phyloP scores from a whole-genome alignment of 1,140 invertebrate species.

The Drosophila bocki region DNA sequence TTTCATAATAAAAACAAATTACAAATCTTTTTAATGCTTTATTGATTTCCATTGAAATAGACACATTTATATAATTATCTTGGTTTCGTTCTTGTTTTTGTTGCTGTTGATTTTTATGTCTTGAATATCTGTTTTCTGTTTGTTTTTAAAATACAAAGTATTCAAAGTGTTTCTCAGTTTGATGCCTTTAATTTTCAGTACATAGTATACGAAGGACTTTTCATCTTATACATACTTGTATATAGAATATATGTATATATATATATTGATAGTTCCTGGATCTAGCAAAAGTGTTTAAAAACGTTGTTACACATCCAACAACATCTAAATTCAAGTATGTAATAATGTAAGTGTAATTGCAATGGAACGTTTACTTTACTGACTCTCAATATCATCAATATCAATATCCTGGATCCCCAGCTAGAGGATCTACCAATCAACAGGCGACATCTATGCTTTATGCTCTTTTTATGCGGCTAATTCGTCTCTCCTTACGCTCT shows the following conservation, averaged over 20 bases:
- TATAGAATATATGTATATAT: slow-evolving; percentile 48
- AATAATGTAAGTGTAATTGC: slow-evolving; percentile 69
- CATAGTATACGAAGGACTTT: slow-evolving; percentile 82
- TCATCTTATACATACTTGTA: slow-evolving; percentile 69
- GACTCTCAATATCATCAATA: slow-evolving; percentile 41
- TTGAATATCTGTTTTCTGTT: slow-evolving; percentile 42
- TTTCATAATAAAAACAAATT: neutral
- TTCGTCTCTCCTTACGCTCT: slow-evolving; percentile 25
- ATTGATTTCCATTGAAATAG: slow-evolving; percentile 79
- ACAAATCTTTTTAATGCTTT: slow-evolving; percentile 62
- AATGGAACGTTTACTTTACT: slow-evolving; percentile 72
- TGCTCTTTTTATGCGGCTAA: slow-evolving; percentile 60
- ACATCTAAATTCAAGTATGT: slow-evolving; percentile 76
- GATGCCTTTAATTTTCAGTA: slow-evolving; percentile 79
- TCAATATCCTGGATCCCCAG: slow-evolving; percentile 44
- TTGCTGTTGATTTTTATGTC: slow-evolving; percentile 39
- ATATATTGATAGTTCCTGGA: slow-evolving; percentile 62
- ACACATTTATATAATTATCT: slow-evolving; percentile 80
- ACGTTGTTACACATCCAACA: slow-evolving; percentile 64
- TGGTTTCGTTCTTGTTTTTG: slow-evolving; percentile 42
- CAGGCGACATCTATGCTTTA: slow-evolving; percentile 54
- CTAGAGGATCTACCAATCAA: slow-evolving; percentile 43
- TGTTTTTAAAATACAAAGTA: slow-evolving; percentile 77
- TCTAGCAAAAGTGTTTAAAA: slow-evolving; percentile 66
- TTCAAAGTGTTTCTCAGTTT: slow-evolving; percentile 68